Conservation (phyloP, 2,888 invertebrate genomes). For the Lithophane semibrunnea region DNA sequence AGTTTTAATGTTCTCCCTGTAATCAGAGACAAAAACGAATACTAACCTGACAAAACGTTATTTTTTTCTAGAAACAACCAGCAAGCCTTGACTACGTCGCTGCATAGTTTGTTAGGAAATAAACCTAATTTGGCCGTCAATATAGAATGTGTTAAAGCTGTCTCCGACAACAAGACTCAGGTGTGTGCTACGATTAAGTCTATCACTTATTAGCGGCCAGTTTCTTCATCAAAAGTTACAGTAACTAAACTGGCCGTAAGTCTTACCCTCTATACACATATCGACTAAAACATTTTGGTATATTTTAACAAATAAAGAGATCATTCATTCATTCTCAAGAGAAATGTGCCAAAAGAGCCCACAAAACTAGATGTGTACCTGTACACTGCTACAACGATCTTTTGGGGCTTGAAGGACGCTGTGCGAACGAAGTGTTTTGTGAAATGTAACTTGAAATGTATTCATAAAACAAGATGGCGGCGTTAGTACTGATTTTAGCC, state of each 20-base stretch:
- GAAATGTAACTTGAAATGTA: too few relatives aligned
- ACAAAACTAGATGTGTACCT: neutral
- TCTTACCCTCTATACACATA: neutral
- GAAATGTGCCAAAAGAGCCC: neutral
- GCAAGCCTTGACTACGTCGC: conserved; percentile 92
- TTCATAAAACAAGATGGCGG: neutral
- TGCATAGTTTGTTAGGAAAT: conserved; percentile 94
- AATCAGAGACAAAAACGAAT: neutral
- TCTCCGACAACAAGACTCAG: conserved; percentile 95
- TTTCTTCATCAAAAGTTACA: too few relatives aligned
- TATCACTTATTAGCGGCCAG: neutral
- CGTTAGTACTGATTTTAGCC: neutral
- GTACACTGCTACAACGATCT: neutral
- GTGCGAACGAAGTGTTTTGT: too few relatives aligned
- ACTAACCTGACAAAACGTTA: neutral
- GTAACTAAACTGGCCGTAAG: too few relatives aligned
- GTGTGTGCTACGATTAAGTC: conserved; percentile 73
- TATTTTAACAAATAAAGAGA: neutral
- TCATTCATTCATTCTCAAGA: neutral
- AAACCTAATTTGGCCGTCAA: conserved; percentile 95
- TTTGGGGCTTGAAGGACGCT: neutral
- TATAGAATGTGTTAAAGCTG: conserved; percentile 94
- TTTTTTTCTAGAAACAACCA: conserved; percentile 91
- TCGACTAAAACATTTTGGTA: neutral
- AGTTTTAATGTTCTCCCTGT: neutral